A percentile compares a stretch with the other conserved stretches of the same genome.
These are phyloP conservation scores for Allophyes oxyacanthae DNA, from an alignment of 2,888 invertebrate genomes.

Conservation along the genomic window DNA sequence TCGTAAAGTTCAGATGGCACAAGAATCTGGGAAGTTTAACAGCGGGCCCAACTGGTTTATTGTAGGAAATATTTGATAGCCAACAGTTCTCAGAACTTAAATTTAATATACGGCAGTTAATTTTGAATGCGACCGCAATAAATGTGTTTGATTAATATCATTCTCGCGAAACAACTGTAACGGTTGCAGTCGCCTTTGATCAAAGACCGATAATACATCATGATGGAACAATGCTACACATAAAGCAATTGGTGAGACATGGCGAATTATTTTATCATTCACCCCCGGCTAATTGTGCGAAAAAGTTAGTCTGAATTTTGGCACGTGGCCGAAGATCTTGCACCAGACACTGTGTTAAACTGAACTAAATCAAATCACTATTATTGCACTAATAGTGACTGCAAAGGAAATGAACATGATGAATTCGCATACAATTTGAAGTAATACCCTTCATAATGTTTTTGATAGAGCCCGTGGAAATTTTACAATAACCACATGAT, in stretches of 20 bases:
- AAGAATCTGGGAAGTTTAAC: constrained; percentile 76
- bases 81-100: constrained; percentile 79
- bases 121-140: constrained; percentile 82
- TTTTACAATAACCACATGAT: constrained; percentile 61
- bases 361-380: constrained; percentile 51
- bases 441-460: constrained; percentile 47
- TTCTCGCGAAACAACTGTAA: constrained; percentile 83
- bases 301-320: constrained; percentile 51
- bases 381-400: constrained; percentile 40
- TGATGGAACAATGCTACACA: constrained; percentile 69
- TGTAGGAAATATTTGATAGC: constrained; percentile 87
- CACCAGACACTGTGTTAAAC: constrained; percentile 40
- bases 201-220: constrained; percentile 79
- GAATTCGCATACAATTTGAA: constrained; percentile 24
- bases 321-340: constrained; percentile 50
- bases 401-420: constrained; percentile 42
- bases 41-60: constrained; percentile 77
- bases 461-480: constrained; percentile 60
- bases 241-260: constrained; percentile 66
- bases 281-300: constrained; percentile 55
- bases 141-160: constrained; percentile 87
- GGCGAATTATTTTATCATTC: constrained; percentile 70
- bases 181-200: constrained; percentile 77
- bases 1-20: constrained; percentile 64
- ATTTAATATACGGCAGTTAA: constrained; percentile 84